Evolutionary conservation across 2,888 invertebrate species (phyloP), one percentile per base, ranked within the genome.

Genomic region (Synergus laeviventris): DNA sequence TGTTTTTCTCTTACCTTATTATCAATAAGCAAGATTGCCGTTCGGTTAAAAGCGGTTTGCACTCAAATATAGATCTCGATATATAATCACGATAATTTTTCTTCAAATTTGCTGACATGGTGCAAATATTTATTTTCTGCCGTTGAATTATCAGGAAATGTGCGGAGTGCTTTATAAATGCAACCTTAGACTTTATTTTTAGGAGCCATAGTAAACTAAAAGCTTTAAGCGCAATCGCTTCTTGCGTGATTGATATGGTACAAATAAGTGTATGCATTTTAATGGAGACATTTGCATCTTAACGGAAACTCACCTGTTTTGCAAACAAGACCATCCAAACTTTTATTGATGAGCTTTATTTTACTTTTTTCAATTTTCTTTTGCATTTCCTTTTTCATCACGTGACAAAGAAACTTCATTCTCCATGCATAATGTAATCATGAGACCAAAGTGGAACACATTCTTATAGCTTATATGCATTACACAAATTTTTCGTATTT

Each of bases 151-250:
- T 49, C 31, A 70, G n/a, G 70, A 70, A 49, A 36, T 31, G 36
- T 12, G 4, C 4, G 21, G 56, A 12, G 21, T 56, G 11, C 4
- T 49, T 70, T 36, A 70, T 49, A 49, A 70, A 49, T 66, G 24
- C 31, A 49, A 70, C 70, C 70, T 70, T 31, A 49, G n/a, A 31
- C 8, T 70, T 70, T 70, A 49, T 70, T 70, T 70, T 49, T 49
- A 70, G 49, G 21, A 39, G n/a, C 16, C n/a, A 56, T 12, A 56
- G 45, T 66, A 66, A 49, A 49, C 45, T 11, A 70, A 31, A n/a
- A 49, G 49, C 45, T 49, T 18, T 39, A 64, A 64, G 39, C 16
- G 31, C 31, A 60, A 42, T 18, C 42, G 64, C 39, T 42, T 21
- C 64, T 66, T 66, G 14, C 7, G 24, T 49, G 49, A 70, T 70